These are phyloP conservation scores for Orchesella cincta DNA, from an alignment of 1,140 invertebrate species.

Conservation along the genomic window DNA sequence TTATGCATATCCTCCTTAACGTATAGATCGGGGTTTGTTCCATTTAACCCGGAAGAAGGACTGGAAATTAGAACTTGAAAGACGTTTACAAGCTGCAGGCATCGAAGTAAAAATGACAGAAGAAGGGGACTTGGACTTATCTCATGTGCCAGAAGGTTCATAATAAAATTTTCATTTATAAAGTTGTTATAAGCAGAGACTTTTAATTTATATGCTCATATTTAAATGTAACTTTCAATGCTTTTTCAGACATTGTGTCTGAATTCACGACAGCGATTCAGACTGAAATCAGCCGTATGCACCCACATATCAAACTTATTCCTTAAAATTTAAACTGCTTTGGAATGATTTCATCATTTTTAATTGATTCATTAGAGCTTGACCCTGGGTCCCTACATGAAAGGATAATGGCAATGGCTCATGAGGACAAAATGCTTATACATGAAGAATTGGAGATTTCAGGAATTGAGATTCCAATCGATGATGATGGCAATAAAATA, in stretches of 20 bases:
- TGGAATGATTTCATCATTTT: too few relatives aligned
- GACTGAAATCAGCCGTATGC: not conserved
- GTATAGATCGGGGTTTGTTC: not conserved
- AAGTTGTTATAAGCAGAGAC: too few relatives aligned
- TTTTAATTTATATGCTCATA: too few relatives aligned
- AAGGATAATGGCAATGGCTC: not conserved
- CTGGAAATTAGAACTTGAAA: too few relatives aligned
- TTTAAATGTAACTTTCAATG: too few relatives aligned
- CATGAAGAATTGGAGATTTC: not conserved
- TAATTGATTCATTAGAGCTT: too few relatives aligned
- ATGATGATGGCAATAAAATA: not conserved
- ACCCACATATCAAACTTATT: not conserved
- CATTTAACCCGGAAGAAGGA: not conserved
- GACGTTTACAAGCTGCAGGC: not conserved
- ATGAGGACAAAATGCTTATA: not conserved
- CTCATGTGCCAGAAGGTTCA: not conserved
- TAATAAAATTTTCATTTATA: too few relatives aligned
- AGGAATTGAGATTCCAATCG: not conserved
- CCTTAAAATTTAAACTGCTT: too few relatives aligned
- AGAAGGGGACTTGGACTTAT: not conserved
- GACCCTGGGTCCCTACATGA: not conserved
- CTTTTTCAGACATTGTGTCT: not conserved
- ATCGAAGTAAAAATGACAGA: not conserved
- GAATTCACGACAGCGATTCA: not conserved
- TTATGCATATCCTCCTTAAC: too few relatives aligned